Evolutionary conservation across 2,888 invertebrate genomes (phyloP), one percentile per base, ranked within the genome.

Genomic region (Entomobrya proxima): DNA sequence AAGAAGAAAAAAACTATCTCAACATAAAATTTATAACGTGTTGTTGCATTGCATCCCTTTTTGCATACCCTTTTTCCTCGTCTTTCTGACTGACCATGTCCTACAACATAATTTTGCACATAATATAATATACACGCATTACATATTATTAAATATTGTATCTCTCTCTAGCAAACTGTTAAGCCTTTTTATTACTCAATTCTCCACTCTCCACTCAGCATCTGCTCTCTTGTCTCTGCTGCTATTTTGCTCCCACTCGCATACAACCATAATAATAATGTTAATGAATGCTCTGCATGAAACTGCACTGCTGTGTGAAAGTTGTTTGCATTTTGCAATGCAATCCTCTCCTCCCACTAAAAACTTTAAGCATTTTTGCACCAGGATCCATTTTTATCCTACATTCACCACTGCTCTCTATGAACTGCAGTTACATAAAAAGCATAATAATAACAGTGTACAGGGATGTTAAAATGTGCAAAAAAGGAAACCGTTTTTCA

Each of bases 41-140:
- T 44, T 32, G 30, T 61, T 32, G 58, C 32, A 24, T 67, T 37
- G 7, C 24, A 30, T 67, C 40, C 21, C 15, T 44, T 69, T 79
- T 79, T 79, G 79, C 79, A 79, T n/a, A n/a, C n/a, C n/a, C 24
- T 50, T 79, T 75, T 77, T 37, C 55, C 61, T 58, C 32, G n/a
- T 58, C 37, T 67, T 40, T 67, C 47, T 44, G 50, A 52, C 74
- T 79, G 32, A 79, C 67, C 67, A 47, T 67, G 47, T 79, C 79
- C 79, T 67, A 79, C 50, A 79, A 79, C 79, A 79, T 79, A 79
- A 35, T n/a, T 67, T 30, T 35, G 35, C 67, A 67, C 35, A 21
- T 61, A n/a, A n/a, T n/a, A 67, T 18, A 35, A 37, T 21, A 52
- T 21, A 52, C 44, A 44, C 7, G 13, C 44, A 44, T 44, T n/a